phyloP scores from a whole-genome alignment of 1,140 invertebrate genomes.

The Aphaenogaster floridana region DNA sequence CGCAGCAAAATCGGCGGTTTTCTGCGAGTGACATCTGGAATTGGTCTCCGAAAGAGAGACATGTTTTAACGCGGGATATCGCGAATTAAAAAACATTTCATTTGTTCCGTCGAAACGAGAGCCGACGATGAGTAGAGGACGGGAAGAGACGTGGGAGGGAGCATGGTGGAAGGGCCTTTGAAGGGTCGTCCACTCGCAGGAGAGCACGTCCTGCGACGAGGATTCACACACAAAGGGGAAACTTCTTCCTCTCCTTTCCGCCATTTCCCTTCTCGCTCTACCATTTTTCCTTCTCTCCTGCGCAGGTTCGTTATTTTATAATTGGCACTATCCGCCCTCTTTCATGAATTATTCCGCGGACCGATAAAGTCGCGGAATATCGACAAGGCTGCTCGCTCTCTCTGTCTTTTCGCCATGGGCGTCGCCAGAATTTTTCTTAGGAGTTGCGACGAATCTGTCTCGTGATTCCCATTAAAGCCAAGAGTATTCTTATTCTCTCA shows the following conservation, averaged over 20 bases:
- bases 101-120: conserved; percentile 54
- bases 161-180: conserved; percentile 52
- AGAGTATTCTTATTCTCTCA: background rate
- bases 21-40: conserved; percentile 74
- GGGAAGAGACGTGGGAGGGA: background rate
- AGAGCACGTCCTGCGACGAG: conserved; percentile 68
- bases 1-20: conserved; percentile 64
- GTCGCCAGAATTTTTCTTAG: conserved; percentile 35
- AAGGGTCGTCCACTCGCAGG: conserved; percentile 52
- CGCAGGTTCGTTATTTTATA: conserved; percentile 82
- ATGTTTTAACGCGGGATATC: conserved; percentile 70
- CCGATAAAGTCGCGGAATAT: conserved; percentile 80
- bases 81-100: conserved; percentile 72
- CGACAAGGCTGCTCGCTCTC: conserved; percentile 65
- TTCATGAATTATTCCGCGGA: conserved; percentile 82
- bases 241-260: conserved; percentile 67
- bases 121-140: background rate
- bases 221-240: conserved; percentile 72
- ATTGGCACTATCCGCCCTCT: conserved; percentile 82
- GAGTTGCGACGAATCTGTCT: background rate
- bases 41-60: conserved; percentile 68
- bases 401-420: conserved; percentile 42
- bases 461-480: background rate
- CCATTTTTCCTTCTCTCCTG: conserved; percentile 62
- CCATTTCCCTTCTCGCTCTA: conserved; percentile 49